Conservation (phyloP, 2,888 invertebrate genomes). For the Microplitis manilae region DNA sequence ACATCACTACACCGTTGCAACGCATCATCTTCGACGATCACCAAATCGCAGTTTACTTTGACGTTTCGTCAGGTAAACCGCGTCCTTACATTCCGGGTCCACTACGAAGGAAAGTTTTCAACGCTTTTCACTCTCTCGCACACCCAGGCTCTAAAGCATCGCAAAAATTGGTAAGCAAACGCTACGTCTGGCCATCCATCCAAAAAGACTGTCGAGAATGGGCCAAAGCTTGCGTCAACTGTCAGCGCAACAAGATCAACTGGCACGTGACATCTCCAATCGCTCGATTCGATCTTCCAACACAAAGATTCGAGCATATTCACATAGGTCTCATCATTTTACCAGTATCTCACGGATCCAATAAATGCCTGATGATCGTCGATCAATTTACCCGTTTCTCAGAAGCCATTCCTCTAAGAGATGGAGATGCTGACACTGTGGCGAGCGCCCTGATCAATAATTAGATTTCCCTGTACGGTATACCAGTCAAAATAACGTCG, state of each 20-base stretch:
- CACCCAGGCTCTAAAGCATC: constrained; percentile 16
- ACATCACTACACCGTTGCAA: background rate
- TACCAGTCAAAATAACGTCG: background rate
- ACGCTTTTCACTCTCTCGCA: constrained; percentile 12
- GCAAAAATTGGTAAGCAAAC: background rate
- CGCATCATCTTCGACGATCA: background rate
- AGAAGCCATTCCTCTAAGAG: background rate
- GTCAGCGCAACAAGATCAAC: constrained; percentile 15
- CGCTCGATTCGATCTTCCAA: constrained; percentile 3
- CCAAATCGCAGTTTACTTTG: background rate
- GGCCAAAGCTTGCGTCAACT: background rate
- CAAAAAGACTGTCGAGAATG: constrained; percentile 34
- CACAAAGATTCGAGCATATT: constrained; percentile 10
- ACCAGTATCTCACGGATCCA: background rate
- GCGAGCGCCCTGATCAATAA: background rate
- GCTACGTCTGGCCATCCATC: constrained; percentile 63
- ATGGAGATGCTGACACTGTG: background rate
- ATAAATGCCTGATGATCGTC: background rate
- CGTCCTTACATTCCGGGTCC: constrained; percentile 20
- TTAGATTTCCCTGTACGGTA: background rate
- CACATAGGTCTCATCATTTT: background rate
- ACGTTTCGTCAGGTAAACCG: background rate
- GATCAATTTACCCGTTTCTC: background rate
- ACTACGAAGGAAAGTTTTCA: constrained; percentile 18
- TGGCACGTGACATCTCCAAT: background rate